A percentile compares a stretch with the other conserved stretches of the same genome.
Evolutionary conservation across 1,140 invertebrate genomes (phyloP).

Genomic region (Lucilia cuprina): DNA sequence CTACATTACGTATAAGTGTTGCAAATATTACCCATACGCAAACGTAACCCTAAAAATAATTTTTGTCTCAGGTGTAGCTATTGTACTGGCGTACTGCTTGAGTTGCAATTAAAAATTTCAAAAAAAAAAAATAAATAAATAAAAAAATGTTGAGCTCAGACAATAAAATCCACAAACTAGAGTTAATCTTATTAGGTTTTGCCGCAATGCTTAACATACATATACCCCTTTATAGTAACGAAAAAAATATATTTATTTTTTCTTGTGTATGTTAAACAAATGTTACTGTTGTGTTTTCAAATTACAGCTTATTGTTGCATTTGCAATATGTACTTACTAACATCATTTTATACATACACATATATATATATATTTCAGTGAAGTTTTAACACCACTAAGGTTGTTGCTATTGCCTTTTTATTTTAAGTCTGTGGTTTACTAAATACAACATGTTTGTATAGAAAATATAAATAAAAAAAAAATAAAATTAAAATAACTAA

Average conservation of each 20-base stretch:
- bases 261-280: not conserved
- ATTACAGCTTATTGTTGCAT: not conserved
- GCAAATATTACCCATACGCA: too few relatives aligned
- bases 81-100: too few relatives aligned
- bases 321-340: not conserved
- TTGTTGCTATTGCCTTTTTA: not conserved
- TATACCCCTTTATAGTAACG: not conserved
- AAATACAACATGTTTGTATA: not conserved
- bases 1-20: too few relatives aligned
- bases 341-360: not conserved
- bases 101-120: too few relatives aligned
- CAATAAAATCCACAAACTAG: not conserved
- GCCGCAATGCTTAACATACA: not conserved
- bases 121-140: too few relatives aligned
- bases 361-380: not conserved
- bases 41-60: too few relatives aligned
- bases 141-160: too few relatives aligned
- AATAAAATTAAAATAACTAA: not conserved
- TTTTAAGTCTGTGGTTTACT: slow-evolving; percentile 27
- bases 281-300: not conserved
- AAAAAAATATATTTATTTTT: not conserved
- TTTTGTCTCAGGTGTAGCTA: too few relatives aligned
- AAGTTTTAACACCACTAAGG: not conserved
- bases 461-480: not conserved
- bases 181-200: slow-evolving; percentile 13